phyloP scores from a whole-genome alignment of 1,140 invertebrate genomes.

The Streblospio benedicti region DNA sequence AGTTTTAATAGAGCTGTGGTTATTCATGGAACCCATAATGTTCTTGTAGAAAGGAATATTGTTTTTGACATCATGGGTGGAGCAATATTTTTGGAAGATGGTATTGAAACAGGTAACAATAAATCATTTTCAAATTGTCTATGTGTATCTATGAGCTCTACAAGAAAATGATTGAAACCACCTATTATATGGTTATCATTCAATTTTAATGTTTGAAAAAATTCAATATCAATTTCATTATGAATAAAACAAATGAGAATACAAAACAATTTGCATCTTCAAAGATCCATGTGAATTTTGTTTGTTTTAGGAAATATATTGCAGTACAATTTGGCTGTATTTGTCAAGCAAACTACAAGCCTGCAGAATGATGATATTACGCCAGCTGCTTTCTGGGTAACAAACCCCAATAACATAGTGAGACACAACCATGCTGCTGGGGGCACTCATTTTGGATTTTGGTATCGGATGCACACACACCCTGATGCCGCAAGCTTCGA shows the following conservation, averaged over 20 bases:
- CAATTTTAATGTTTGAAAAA: too few relatives aligned
- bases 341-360: conserved; percentile 37
- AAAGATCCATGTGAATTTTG: too few relatives aligned
- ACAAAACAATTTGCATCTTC: too few relatives aligned
- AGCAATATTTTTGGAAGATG: conserved; percentile 44
- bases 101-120: conserved; percentile 37
- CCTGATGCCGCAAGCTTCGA: conserved; percentile 39
- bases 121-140: too few relatives aligned
- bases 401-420: conserved; percentile 25
- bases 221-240: too few relatives aligned
- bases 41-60: conserved; percentile 31
- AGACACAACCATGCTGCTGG: conserved; percentile 21
- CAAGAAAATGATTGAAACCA: too few relatives aligned
- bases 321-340: conserved; percentile 38
- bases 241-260: too few relatives aligned
- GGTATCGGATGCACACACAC: conserved; percentile 36
- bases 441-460: conserved; percentile 23
- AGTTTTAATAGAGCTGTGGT: conserved; percentile 44
- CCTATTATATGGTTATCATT: too few relatives aligned
- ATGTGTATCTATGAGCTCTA: too few relatives aligned
- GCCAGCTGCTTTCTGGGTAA: conserved; percentile 41
- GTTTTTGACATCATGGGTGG: conserved; percentile 40
- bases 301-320: conserved; percentile 27
- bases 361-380: conserved; percentile 45
- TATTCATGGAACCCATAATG: conserved; percentile 36